Conservation (phyloP, 2,113 vertebrate genomes). For the Otis tarda region DNA sequence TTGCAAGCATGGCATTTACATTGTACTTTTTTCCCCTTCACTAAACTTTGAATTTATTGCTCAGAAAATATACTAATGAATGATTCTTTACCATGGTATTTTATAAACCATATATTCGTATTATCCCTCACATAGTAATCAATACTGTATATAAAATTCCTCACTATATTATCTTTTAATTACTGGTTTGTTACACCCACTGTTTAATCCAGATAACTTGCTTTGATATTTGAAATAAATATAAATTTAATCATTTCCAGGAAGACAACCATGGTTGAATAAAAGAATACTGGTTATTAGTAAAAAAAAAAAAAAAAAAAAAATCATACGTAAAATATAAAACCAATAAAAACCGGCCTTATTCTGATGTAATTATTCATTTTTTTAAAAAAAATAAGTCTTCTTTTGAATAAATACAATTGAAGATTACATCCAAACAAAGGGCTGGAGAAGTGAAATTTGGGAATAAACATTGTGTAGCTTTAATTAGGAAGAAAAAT, state of each 20-base stretch:
- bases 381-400: neutral
- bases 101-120: neutral
- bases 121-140: neutral
- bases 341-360: neutral
- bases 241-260: neutral
- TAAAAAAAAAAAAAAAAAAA: neutral
- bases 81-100: neutral
- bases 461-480: neutral
- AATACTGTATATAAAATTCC: neutral
- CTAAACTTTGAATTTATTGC: neutral
- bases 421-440: neutral
- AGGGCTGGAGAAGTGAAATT: neutral
- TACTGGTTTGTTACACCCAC: neutral
- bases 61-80: neutral
- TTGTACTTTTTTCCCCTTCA: neutral
- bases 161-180: neutral
- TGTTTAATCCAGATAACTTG: neutral
- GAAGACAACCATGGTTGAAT: neutral
- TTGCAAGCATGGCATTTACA: neutral
- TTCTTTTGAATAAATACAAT: neutral
- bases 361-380: neutral
- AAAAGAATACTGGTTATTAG: neutral
- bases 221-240: neutral
- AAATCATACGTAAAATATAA: neutral
- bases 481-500: neutral